Conservation (phyloP, 64 coral and sea anemone species). For the Hydrozoanthus tunicans region DNA sequence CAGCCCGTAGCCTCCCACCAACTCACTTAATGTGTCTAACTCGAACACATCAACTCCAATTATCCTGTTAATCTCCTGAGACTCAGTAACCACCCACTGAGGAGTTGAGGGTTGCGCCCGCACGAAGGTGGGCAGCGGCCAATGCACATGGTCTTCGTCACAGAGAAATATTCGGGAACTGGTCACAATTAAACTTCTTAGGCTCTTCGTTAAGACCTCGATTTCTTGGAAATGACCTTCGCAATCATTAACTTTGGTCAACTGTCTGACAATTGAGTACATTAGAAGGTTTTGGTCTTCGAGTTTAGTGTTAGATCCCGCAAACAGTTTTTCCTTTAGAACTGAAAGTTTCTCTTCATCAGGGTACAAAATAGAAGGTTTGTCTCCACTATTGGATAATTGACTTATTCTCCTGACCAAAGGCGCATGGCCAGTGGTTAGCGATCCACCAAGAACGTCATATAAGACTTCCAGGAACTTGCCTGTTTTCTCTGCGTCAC, state of each 20-base stretch:
- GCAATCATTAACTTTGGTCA: slow-evolving; percentile 47
- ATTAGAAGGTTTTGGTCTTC: slow-evolving; percentile 71
- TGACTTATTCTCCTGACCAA: slow-evolving; percentile 57
- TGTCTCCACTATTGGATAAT: slow-evolving; percentile 45
- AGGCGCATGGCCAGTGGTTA: slow-evolving; percentile 35
- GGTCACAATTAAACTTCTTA: slow-evolving; percentile 82
- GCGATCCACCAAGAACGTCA: slow-evolving; percentile 66
- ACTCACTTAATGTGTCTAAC: slow-evolving; percentile 44
- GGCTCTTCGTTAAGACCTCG: slow-evolving; percentile 73
- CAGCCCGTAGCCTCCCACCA: slow-evolving; percentile 79
- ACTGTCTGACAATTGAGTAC: slow-evolving; percentile 85
- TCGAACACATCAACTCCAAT: slow-evolving; percentile 92
- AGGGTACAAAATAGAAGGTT: slow-evolving; percentile 59
- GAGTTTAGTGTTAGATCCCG: neutral
- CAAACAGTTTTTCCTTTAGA: slow-evolving; percentile 68
- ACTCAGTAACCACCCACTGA: slow-evolving; percentile 95
- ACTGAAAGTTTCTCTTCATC: slow-evolving; percentile 73
- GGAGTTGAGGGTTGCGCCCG: slow-evolving; percentile 89
- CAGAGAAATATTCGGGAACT: slow-evolving; percentile 84
- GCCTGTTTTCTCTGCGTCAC: slow-evolving; percentile 84
- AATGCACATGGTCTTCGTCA: slow-evolving; percentile 98
- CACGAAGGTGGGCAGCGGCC: slow-evolving; percentile 91
- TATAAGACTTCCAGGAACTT: slow-evolving; percentile 72
- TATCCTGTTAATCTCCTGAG: slow-evolving; percentile 71
- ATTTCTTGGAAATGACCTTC: slow-evolving; percentile 48